Conservation (phyloP, 2,797 vertebrate species). For the Emys orbicularis region DNA sequence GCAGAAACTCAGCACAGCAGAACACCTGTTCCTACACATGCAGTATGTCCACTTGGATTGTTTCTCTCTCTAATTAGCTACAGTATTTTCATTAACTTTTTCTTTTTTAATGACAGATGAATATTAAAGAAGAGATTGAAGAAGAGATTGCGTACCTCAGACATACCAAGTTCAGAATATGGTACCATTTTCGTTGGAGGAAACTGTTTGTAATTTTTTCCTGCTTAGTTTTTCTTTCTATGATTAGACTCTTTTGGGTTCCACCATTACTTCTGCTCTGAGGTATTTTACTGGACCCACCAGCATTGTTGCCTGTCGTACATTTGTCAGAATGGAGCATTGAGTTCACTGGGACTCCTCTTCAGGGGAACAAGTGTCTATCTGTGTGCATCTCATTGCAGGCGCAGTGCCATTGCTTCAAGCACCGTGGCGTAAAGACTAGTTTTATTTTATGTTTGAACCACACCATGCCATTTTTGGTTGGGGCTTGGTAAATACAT, state of each 20-base stretch:
- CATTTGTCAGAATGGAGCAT: conserved; percentile 69
- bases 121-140: not conserved
- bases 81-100: not conserved
- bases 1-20: not conserved
- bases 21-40: not conserved
- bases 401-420: conserved; percentile 18
- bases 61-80: not conserved
- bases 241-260: conserved; percentile 36
- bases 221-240: conserved; percentile 61
- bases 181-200: conserved; percentile 67
- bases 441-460: conserved; percentile 38
- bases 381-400: conserved; percentile 51
- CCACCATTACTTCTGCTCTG: not conserved
- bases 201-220: conserved; percentile 62
- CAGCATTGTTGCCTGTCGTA: conserved; percentile 54
- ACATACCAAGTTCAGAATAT: not conserved
- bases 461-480: conserved; percentile 50
- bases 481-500: conserved; percentile 51
- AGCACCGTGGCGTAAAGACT: conserved; percentile 2
- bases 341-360: conserved; percentile 66
- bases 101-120: not conserved
- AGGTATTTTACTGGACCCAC: conserved; percentile 62
- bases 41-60: conserved; percentile 9
- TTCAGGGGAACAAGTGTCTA: conserved; percentile 52
- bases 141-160: not conserved